Base-by-base conservation (phyloP, 1,140 invertebrate species). In the Magallana ariakensis region DNA sequence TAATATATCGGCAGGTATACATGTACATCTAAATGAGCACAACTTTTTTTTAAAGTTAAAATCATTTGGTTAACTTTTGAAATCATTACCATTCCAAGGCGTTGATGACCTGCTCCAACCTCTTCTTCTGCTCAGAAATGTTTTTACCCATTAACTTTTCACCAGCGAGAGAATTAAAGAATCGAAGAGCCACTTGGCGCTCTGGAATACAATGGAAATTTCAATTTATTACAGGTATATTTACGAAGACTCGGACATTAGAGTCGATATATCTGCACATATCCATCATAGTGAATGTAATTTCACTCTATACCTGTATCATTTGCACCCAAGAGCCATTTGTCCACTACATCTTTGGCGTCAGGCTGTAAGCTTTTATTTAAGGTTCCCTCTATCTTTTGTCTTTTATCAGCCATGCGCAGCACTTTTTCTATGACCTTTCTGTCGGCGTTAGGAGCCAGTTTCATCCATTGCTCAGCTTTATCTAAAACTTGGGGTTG, bases 141-240 rank as follows among this genome's bases (percentile, higher is more conserved):
- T 88, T 90, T 62, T 87, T 86, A 6, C 90, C 92, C 90, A 93
- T 91, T 82, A 92, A 87, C 57, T 91, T 89, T 46, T 80, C 86
- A 5, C 91, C 92, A 58, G 92, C 91, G 13, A 92, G 80, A 0
- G 92, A 92, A 15, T 90, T 89, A 85, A 93, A 93, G 85, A 93
- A 93, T 26, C 89, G 87, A 19, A 92, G 86, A 3, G 92, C 92
- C 7, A 92, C 91, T 26, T 91, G 90, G 19, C 92, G 89, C 85
- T 93, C 92, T 93, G 89, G 62, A 91, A 90, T 56, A 62, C 9
- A 84, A 60, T 19, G 8, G 1, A 56, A 11, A 55, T 10, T 13
- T 15, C 13, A 80, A 55, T 55, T 16, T 16, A 55, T 15, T 54
- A 2, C 8, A 46, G 2, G 33, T 46, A 46, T 5, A 46, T 46